Evolutionary conservation across 2,797 vertebrate genomes (phyloP), one percentile per base, ranked within the genome.

Genomic region (Coendou prehensilis): DNA sequence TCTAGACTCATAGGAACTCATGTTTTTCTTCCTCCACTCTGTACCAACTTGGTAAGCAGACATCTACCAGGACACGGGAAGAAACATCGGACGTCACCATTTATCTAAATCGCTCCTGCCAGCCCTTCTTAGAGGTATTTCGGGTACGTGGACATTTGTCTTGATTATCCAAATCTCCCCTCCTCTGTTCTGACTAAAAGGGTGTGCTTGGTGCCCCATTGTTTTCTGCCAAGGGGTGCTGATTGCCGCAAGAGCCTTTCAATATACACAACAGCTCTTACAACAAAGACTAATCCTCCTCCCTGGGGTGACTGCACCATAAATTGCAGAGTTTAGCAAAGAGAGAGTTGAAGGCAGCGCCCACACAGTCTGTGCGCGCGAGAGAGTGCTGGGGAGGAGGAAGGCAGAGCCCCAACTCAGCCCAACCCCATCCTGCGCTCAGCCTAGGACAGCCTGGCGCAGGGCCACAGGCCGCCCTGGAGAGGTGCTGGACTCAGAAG

Each of bases 311-410:
- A 41, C 56, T 79, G 61, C 26, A 14, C 91, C 28, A 11, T 50
- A 78, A 96, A 94, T 87, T 64, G 80, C 87, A 96, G 94, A 83
- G 87, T 85, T 91, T 76, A 92, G 71, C 80, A 94, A 94, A 69
- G 50, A 85, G 0, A 56, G 56, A 2, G 0, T 57, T 37, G 33
- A 75, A 95, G 83, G 64, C 75, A 78, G 71, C 0, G 1, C 89
- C 94, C 94, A 97, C 80, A 45, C 71, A 63, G 73, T 20, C 94
- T 64, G 30, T 50, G 57, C 67, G 87, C 0, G 2, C 0, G 13
- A 80, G 23, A 94, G 81, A 47, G 56, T 30, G 1, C 45, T 17
- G 52, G 82, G 59, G 57, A 54, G 67, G 9, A 54, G 75, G 75
- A 28, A 57, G 71, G 47, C 37, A 59, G 81, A 47, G 37, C 0